Conservation (phyloP, 2,113 vertebrate species). For the Calidris pugnax region DNA sequence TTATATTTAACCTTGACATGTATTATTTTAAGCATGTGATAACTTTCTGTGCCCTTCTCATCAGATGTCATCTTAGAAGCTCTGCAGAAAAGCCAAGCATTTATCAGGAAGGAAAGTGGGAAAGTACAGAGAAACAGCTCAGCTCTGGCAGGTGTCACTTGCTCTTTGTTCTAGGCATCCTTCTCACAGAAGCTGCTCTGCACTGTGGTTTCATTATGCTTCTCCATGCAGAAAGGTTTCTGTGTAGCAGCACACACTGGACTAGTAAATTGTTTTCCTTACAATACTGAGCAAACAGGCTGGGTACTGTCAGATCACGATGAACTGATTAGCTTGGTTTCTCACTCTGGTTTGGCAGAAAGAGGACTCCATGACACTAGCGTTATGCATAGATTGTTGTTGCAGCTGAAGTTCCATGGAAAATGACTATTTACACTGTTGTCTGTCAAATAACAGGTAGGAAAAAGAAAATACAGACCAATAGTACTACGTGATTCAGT, state of each 20-base stretch:
- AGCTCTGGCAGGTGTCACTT: background rate
- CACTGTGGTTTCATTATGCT: background rate
- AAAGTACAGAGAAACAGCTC: background rate
- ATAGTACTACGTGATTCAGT: background rate
- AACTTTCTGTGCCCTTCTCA: accelerated
- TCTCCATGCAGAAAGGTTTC: background rate
- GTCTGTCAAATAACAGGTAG: background rate
- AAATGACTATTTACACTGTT: background rate
- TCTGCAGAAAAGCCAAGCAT: background rate
- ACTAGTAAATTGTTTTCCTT: background rate
- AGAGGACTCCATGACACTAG: background rate
- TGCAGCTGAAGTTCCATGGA: background rate
- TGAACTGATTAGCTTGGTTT: background rate
- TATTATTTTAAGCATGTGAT: background rate
- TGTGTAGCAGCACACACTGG: background rate
- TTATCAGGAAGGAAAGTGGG: background rate
- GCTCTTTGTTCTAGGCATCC: background rate
- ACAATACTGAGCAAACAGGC: background rate
- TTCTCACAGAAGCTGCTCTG: background rate
- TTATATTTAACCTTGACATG: background rate
- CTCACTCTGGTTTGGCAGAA: background rate
- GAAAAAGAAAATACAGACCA: background rate
- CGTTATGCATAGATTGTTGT: background rate
- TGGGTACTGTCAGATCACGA: background rate
- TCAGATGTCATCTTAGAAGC: background rate